A percentile compares a stretch with the other conserved stretches of the same genome.
Conservation (phyloP, 2,888 invertebrate genomes). For the Heliothis peltigera region DNA sequence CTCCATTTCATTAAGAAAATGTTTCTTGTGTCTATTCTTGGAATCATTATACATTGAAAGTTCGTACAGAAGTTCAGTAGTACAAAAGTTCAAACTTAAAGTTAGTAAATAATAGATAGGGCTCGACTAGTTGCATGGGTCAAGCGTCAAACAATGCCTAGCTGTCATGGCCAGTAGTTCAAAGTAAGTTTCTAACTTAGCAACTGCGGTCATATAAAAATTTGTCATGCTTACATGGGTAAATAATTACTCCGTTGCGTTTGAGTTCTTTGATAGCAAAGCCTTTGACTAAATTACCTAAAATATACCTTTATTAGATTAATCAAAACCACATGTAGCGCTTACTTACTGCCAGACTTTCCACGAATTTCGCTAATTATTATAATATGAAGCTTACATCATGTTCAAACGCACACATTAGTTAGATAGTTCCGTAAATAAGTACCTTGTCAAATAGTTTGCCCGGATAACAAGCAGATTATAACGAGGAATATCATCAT, state of each 20-base stretch:
- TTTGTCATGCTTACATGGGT: too few species aligned
- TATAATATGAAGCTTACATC: background rate
- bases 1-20: background rate
- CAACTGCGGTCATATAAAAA: background rate
- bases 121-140: background rate
- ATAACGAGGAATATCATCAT: constrained; percentile 1
- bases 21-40: background rate
- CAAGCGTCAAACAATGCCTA: background rate
- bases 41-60: background rate
- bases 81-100: too few species aligned
- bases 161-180: background rate
- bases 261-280: background rate
- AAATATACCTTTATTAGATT: background rate
- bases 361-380: background rate
- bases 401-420: background rate
- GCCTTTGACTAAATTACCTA: background rate
- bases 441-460: background rate
- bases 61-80: too few species aligned
- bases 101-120: background rate
- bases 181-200: background rate
- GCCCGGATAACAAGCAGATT: background rate
- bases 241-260: too few species aligned
- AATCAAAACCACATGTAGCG: too few species aligned
- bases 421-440: background rate
- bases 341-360: background rate